Base-by-base conservation (phyloP, 2,113 vertebrate species). In the Phyllostomus discolor region DNA sequence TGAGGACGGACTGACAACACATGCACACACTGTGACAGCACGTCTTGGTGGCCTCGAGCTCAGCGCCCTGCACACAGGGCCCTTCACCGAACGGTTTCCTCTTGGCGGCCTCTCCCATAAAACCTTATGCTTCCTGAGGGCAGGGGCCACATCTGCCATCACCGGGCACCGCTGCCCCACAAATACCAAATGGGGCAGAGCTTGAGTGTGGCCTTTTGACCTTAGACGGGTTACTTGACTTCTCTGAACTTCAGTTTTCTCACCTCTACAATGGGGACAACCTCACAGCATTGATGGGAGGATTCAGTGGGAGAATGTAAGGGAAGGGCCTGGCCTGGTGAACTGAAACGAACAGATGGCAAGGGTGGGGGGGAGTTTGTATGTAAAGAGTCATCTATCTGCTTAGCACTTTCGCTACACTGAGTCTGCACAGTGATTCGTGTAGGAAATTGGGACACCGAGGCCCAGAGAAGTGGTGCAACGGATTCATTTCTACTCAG, bases 21-120 rank as follows among this genome's bases (percentile, higher is more conserved):
- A 0, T 4, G 8, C 20, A 12, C 26, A 46, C 28, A 31, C 15
- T 26, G 7, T 0, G 35, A 8, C 33, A n/a, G 64, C 5, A 0
- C 8, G 28, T 33, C 73, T 35, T 0, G 0, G 11, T 11, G 73
- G 66, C 28, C 20, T 14, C 0, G 2, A 62, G 48, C 57, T 62
- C 8, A 0, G 46, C 15, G 57, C n/a, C 22, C 38, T 1, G 17
- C 57, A 57, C 48, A 7, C 26, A 50, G 35, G 1, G 31, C 38
- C 76, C 38, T 52, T 33, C 24, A 8, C 10, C 3, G 17, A 52
- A 75, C 7, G 62, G 62, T 15, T 4, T 14, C 43, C 38, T 35
- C 52, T 54, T 9, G 28, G 28, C 24, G 26, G n/a, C 64, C n/a
- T 46, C 62, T 64, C 6, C 43, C 17, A 52, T 26, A 22, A 57